Base-by-base conservation (phyloP, 2,113 vertebrate species). In the Formicarius rufipectus region DNA sequence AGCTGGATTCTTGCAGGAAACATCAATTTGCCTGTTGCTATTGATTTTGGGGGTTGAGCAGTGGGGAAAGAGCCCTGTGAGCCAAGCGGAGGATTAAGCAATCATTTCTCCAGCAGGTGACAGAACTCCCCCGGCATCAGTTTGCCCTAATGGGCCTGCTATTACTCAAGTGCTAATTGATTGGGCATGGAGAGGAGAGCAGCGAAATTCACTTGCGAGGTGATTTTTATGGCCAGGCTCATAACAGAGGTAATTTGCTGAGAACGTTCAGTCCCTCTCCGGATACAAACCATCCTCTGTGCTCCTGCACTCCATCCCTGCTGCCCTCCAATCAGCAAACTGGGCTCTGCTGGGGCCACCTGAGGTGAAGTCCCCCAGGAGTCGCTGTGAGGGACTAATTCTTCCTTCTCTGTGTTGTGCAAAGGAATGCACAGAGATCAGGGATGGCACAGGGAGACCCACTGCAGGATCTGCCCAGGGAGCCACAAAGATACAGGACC, bases 111-210 rank as follows among this genome's bases (percentile, higher is more conserved):
- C 88, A 97, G 98, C 98, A 97, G 98, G 98, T 98, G 98, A 98
- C 99, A 98, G 94, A 98, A 98, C 97, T 98, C 98, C 98, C 98
- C 92, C 93, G 97, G 98, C 98, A 98, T 98, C 97, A 89, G 98
- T 97, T 97, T 97, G 96, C 98, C 98, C 98, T 99, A 98, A 99
- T 99, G 98, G 98, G 98, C 96, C 98, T 95, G 97, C 97, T 98
- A 98, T 98, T 98, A 98, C 98, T 99, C 98, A 98, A 96, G 98
- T 98, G 97, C 97, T 98, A 98, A 98, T 99, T 98, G 99, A 99
- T 99, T 98, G 98, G 98, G 97, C 97, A 96, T 7, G 98, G 97
- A 95, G 97, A 98, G 96, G 97, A 97, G 97, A 97, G 91, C 93
- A 96, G 91, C 96, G 55, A 84, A 93, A 97, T 94, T 95, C 95